phyloP scores from a whole-genome alignment of 2,113 vertebrate species.

The Axis porcinus region DNA sequence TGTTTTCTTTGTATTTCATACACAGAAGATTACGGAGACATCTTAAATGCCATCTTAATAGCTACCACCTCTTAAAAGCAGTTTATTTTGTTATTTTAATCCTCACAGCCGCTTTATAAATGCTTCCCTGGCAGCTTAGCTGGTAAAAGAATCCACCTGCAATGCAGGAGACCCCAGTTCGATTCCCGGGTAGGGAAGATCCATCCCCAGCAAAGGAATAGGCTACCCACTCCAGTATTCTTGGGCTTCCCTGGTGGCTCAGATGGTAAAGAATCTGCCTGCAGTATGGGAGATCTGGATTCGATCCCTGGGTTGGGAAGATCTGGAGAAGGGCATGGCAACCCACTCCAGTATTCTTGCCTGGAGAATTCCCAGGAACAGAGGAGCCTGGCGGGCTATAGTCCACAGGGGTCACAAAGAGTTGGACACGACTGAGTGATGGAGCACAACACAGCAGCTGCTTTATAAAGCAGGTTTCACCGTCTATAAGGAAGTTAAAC shows the following conservation, averaged over 20 bases:
- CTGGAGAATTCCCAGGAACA: neutral
- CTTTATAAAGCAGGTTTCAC: neutral
- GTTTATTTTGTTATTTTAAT: neutral
- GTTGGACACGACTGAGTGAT: neutral
- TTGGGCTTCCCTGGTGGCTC: neutral
- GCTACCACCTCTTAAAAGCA: neutral
- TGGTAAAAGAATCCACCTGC: neutral
- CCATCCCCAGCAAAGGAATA: neutral
- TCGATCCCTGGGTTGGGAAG: neutral
- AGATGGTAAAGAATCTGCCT: neutral
- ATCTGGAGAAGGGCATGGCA: neutral
- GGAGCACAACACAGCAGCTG: neutral
- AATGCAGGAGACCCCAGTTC: neutral
- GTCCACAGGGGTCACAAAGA: neutral
- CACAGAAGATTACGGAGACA: neutral
- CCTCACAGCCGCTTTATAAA: neutral
- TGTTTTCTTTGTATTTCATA: conserved; percentile 67
- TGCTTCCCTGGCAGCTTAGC: neutral
- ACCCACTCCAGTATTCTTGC: neutral
- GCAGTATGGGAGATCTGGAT: neutral
- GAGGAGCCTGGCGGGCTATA: neutral
- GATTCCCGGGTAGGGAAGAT: neutral
- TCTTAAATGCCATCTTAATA: neutral
- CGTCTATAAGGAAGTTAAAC: neutral
- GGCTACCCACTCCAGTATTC: neutral